phyloP scores from a whole-genome alignment of 2,888 invertebrate genomes.

The Caprella mutica region DNA sequence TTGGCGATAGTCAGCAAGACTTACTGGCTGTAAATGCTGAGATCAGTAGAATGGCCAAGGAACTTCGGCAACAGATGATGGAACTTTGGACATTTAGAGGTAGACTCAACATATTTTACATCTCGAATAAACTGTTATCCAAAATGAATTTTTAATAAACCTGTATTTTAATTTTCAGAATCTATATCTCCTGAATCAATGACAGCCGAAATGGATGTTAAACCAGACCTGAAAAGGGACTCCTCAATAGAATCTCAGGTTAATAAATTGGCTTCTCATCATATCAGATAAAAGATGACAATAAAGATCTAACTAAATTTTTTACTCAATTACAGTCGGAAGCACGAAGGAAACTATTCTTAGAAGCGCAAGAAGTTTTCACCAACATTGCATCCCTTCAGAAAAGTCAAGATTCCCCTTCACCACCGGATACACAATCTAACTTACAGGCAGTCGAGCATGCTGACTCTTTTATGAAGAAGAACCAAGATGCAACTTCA shows the following conservation, averaged over 20 bases:
- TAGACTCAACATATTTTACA: too few relatives aligned
- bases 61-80: slow-evolving; percentile 32
- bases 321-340: background rate
- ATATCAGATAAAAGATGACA: background rate
- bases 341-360: slow-evolving; percentile 7
- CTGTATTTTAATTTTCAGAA: slow-evolving; percentile 3
- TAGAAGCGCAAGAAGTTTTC: slow-evolving; percentile 29
- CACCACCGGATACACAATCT: slow-evolving; percentile 10
- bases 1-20: slow-evolving; percentile 12
- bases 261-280: background rate
- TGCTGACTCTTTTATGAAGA: too few relatives aligned
- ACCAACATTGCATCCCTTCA: slow-evolving; percentile 24
- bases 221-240: background rate
- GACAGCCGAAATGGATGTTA: slow-evolving; percentile 3
- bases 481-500: too few relatives aligned
- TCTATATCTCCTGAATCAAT: slow-evolving; percentile 29
- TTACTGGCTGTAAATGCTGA: slow-evolving; percentile 32
- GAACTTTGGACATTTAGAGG: slow-evolving; percentile 32
- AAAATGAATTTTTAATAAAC: slow-evolving; percentile 11
- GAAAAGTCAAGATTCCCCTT: slow-evolving; percentile 10
- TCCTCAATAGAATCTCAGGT: background rate
- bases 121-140: slow-evolving; percentile 10
- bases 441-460: background rate
- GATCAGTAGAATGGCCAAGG: slow-evolving; percentile 34
- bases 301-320: background rate